Conservation (phyloP, 1,140 invertebrate species). For the Portunus trituberculatus region DNA sequence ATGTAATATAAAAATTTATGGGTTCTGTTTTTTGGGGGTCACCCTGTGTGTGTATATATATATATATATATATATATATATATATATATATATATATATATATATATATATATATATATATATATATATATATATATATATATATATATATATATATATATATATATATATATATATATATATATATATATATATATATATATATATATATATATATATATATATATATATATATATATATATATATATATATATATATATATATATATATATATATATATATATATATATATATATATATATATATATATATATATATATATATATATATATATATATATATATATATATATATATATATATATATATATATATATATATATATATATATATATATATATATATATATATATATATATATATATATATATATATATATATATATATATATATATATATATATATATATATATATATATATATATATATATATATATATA, state of each 20-base stretch:
- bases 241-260: conserved; percentile 53
- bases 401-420: too few species aligned
- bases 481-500: too few species aligned
- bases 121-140: not conserved
- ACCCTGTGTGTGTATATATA: conserved; percentile 26
- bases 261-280: conserved; percentile 45
- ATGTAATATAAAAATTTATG: too few species aligned
- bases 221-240: conserved; percentile 55
- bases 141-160: conserved; percentile 13
- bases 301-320: not conserved
- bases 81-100: not conserved
- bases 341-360: not conserved
- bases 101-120: not conserved
- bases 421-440: too few species aligned
- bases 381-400: not conserved
- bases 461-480: too few species aligned
- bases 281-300: not conserved
- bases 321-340: not conserved
- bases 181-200: not conserved
- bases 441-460: too few species aligned
- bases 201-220: conserved; percentile 51
- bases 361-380: conserved; percentile 14
- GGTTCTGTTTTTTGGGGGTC: too few species aligned
- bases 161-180: not conserved
- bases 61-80: conserved; percentile 33